phyloP scores from a whole-genome alignment of 2,888 invertebrate species.

The Polyploca ridens region DNA sequence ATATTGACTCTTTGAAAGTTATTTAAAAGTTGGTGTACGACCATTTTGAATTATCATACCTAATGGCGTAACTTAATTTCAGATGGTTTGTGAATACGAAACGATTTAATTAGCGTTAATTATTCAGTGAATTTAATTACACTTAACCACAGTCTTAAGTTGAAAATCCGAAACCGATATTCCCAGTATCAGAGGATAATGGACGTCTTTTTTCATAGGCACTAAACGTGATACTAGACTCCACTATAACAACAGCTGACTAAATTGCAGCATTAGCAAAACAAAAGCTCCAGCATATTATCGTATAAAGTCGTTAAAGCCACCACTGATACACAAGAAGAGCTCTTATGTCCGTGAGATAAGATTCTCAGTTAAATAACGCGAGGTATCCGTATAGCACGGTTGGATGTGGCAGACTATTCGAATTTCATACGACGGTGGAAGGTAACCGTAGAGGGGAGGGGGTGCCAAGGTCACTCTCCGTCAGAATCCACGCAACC shows the following conservation, averaged over 20 bases:
- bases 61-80: too few species aligned
- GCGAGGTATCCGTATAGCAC: constrained; percentile 68
- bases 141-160: background rate
- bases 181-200: background rate
- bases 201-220: constrained; percentile 62
- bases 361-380: constrained; percentile 51
- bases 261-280: constrained; percentile 76
- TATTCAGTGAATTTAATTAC: background rate
- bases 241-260: constrained; percentile 74
- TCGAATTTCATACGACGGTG: constrained; percentile 71
- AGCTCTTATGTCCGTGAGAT: constrained; percentile 48
- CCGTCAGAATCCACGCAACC: constrained; percentile 75
- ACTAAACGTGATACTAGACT: constrained; percentile 67
- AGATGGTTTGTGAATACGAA: too few species aligned
- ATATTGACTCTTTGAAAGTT: too few species aligned
- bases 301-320: constrained; percentile 44
- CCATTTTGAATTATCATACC: too few species aligned
- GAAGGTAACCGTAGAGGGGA: constrained; percentile 53
- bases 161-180: background rate
- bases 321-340: constrained; percentile 48
- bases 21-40: too few species aligned
- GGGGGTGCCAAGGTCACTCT: constrained; percentile 77
- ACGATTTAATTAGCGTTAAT: background rate
- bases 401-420: constrained; percentile 72
- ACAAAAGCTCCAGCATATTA: constrained; percentile 55